Evolutionary conservation across 2,113 vertebrate species (phyloP), one percentile per base, ranked within the genome.

Genomic region (Aspiorhynchus laticeps): DNA sequence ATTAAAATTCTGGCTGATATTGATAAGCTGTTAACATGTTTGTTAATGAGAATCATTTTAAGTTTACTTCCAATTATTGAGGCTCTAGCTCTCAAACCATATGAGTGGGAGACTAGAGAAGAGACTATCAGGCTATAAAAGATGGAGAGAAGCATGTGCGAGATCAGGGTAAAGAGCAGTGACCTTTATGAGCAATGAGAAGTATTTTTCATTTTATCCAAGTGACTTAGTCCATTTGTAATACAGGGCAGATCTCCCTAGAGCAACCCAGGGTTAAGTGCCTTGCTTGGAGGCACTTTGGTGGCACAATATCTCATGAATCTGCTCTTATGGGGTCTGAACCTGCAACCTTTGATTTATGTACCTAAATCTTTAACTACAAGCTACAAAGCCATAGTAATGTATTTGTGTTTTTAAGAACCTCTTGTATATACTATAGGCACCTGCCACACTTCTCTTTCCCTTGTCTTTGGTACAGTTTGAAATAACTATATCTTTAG

Each of bases 131-230:
- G 36, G 26, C 63, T 31, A 31, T 5, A 14, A n/a, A 71, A 74
- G 9, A 74, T 41, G 21, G 36, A 74, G 21, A 38, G 21, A 74
- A 41, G 11, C 36, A 38, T 41, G 10, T 14, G 59, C 21, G 36
- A 41, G 71, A 43, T 14, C 19, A 74, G 36, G 7, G 19, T 41
- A n/a, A 74, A 74, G 36, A 74, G 36, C 36, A 74, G 19, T 74
- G 36, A 74, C 71, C 36, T 74, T 74, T 74, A 41, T 43, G 36
- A n/a, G 71, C 71, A 74, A 43, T n/a, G 21, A 71, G 67, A 43
- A 74, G 36, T 74, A 74, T 74, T 74, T 71, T 74, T 74, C 71
- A 41, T 74, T 74, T 74, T 74, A 74, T 74, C 71, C 36, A 74
- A 74, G 71, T 74, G 71, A 74, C 71, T 74, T 74, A 11, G 71